These are phyloP conservation scores for Tauraco erythrolophus DNA, from an alignment of 2,113 vertebrate species.

Conservation along the genomic window DNA sequence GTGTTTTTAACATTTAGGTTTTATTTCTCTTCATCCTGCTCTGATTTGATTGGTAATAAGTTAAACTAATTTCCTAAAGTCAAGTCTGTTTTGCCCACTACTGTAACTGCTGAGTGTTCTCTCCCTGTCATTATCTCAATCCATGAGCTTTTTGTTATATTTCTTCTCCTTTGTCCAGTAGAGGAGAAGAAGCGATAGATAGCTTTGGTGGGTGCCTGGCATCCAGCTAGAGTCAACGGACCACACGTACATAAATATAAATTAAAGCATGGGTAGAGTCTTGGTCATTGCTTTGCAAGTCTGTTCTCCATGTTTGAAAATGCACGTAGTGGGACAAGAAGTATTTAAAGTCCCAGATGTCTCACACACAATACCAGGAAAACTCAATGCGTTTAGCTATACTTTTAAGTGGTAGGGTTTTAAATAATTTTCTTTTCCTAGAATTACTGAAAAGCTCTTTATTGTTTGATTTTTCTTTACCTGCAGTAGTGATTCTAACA, in stretches of 20 bases:
- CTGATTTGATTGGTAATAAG: no score
- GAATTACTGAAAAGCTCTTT: background rate
- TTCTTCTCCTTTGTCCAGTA: no score
- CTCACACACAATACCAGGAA: background rate
- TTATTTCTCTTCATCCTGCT: no score
- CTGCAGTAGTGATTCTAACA: background rate
- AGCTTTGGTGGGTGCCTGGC: no score
- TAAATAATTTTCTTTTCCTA: background rate
- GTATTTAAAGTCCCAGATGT: background rate
- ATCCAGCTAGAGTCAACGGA: no score
- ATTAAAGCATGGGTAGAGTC: background rate
- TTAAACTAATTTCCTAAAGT: no score
- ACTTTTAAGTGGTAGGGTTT: rapidly evolving
- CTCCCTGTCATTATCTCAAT: no score
- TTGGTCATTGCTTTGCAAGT: background rate
- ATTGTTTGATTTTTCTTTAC: background rate
- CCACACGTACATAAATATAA: background rate
- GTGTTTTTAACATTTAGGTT: no score
- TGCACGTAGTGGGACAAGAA: background rate
- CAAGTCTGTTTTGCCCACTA: no score
- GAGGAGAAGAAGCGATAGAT: no score
- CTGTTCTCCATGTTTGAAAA: background rate
- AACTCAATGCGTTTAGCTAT: background rate
- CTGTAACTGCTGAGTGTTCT: no score
- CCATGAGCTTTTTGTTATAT: no score